A percentile compares a stretch with the other conserved stretches of the same genome.
phyloP scores from a whole-genome alignment of 2,113 vertebrate genomes.

The Lagopus muta region DNA sequence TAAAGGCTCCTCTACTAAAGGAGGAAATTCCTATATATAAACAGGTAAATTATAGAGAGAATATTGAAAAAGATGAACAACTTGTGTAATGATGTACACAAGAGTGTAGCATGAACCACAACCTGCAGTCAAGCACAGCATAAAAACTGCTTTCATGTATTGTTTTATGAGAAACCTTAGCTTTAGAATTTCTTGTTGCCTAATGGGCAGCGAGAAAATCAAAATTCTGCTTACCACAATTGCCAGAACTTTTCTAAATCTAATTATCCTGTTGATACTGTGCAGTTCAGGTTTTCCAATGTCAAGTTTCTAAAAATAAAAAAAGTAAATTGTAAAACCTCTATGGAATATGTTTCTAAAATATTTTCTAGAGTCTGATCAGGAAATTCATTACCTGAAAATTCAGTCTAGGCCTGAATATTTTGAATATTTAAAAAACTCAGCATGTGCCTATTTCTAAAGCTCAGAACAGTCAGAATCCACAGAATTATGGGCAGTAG shows the following conservation, averaged over 20 bases:
- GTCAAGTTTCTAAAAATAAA: background rate
- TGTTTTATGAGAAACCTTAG: background rate
- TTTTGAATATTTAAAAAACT: constrained; percentile 7
- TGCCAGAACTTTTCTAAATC: background rate
- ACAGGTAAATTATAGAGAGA: background rate
- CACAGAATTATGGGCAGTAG: background rate
- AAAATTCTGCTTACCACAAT: background rate
- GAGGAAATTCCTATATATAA: background rate
- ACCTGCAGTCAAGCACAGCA: background rate
- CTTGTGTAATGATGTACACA: background rate
- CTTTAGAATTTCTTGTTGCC: background rate
- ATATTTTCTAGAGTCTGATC: background rate
- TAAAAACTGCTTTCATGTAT: background rate
- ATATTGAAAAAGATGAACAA: background rate
- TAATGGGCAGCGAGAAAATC: background rate
- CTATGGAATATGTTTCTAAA: background rate
- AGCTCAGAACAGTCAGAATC: background rate
- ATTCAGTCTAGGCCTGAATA: background rate
- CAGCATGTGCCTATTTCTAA: background rate
- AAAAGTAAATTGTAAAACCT: background rate
- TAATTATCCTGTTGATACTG: background rate
- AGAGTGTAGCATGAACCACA: background rate
- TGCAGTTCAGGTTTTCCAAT: background rate
- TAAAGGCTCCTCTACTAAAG: background rate
- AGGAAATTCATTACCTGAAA: background rate